Evolutionary conservation across 2,797 vertebrate genomes (phyloP), one percentile per base, ranked within the genome.

Genomic region (Sitta carolinensis): DNA sequence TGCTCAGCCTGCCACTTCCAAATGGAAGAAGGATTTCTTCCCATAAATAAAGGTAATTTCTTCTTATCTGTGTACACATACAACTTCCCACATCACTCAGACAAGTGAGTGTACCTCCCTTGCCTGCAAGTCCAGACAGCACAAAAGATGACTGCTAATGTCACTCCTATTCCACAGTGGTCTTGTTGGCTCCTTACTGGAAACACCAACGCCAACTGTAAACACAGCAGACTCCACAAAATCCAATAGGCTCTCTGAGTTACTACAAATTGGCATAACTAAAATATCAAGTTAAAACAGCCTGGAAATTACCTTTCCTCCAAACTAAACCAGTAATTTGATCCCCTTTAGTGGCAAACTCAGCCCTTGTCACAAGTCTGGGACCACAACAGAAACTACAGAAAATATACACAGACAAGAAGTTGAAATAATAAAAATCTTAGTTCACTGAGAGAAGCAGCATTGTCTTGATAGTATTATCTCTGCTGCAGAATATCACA

Each of bases 41-140:
- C 57, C 66, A 86, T 85, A 88, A 95, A 81, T 90, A 94, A 77
- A 90, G 63, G 80, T 87, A 93, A 86, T 83, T 94, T 80, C 81
- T 94, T 94, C 87, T 96, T 96, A 91, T 83, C 92, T 90, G 30
- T 62, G 78, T 90, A 90, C 59, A 90, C 51, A 90, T 90, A 72
- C 61, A 95, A 87, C 57, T 51, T 86, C 38, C 81, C 61, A 87
- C 66, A 75, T 81, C 85, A 43, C 64, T 92, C 61, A 57, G 63
- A 95, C 69, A 92, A 92, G 64, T 29, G 38, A 90, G 70, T 29
- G 47, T 48, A 51, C 57, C 93, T 93, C 75, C 58, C 57, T 54
- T 61, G 75, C 78, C 82, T 82, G n/a, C 68, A 94, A 84, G 83
- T 38, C 72, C 59, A 77, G 72, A 92, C 83, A 93, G 66, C 43